Evolutionary conservation across 2,888 invertebrate genomes (phyloP).

Genomic region (Sphaeridia pumilis): DNA sequence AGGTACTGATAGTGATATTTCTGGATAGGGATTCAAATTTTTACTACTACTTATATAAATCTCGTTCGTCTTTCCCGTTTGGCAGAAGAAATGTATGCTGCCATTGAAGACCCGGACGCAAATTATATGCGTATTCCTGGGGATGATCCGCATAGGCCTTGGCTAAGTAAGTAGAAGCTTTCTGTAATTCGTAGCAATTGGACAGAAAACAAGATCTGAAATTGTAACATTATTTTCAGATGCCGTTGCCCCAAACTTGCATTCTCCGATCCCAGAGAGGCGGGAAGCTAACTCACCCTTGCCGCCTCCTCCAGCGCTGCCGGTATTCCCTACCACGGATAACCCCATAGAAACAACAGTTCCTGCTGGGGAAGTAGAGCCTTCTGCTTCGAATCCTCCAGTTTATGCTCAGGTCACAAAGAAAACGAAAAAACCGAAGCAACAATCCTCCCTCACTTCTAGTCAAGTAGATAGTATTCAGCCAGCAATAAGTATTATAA

Average conservation of each 20-base stretch:
- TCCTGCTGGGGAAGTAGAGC: background rate
- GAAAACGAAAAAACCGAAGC: constrained; percentile 41
- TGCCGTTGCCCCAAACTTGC: constrained; percentile 49
- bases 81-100: constrained; percentile 78
- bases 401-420: constrained; percentile 82
- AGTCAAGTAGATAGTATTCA: background rate
- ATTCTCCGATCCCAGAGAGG: constrained; percentile 80
- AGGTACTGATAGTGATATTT: constrained; percentile 23
- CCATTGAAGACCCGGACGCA: constrained; percentile 63
- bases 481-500: background rate
- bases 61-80: constrained; percentile 7
- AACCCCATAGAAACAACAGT: background rate
- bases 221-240: too few species aligned
- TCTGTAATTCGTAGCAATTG: too few species aligned
- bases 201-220: too few species aligned
- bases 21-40: too few species aligned
- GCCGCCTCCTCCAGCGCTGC: constrained; percentile 69
- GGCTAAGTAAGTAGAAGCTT: constrained; percentile 20
- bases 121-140: constrained; percentile 40
- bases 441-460: constrained; percentile 27
- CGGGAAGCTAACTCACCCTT: constrained; percentile 82
- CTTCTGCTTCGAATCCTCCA: constrained; percentile 22
- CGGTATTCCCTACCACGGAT: constrained; percentile 35
- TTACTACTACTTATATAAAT: constrained; percentile 1
- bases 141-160: constrained; percentile 27